These are phyloP conservation scores for Coremacera marginata DNA, from an alignment of 2,888 invertebrate genomes.

Conservation along the genomic window DNA sequence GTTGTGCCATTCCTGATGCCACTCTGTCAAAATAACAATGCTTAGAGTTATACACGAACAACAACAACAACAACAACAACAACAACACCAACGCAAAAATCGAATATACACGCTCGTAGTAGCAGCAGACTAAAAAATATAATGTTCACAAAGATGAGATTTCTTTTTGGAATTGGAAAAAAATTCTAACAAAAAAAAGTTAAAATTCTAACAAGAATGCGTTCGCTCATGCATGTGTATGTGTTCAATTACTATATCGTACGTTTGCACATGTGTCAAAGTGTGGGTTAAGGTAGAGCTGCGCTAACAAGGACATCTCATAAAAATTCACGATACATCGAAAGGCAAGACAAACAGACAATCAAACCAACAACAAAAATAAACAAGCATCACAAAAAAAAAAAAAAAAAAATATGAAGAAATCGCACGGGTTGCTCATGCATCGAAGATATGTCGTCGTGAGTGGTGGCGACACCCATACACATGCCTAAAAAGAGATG, in stretches of 20 bases:
- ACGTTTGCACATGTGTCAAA: not conserved
- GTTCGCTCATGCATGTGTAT: conserved; percentile 22
- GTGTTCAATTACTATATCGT: conserved; percentile 26
- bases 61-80: not conserved
- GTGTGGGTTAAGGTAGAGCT: not conserved
- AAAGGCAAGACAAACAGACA: not conserved
- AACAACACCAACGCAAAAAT: not conserved
- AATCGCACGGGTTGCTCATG: not conserved
- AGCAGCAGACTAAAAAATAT: not conserved
- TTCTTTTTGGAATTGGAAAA: conserved; percentile 13
- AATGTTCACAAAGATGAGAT: conserved; percentile 1
- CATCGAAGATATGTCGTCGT: not conserved
- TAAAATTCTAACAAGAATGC: not conserved
- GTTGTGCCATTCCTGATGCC: conserved; percentile 58
- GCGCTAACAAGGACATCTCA: conserved; percentile 24
- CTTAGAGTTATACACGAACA: not conserved
- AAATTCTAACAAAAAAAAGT: not conserved
- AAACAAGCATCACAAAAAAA: not conserved
- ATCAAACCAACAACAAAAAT: not conserved
- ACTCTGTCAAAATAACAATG: conserved; percentile 21
- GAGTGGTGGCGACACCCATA: not conserved
- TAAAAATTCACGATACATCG: conserved; percentile 19
- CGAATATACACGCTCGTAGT: not conserved
- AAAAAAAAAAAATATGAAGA: conserved; percentile 10
- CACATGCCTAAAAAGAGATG: too few relatives aligned